These are phyloP conservation scores for Steinernema carpocapsae DNA, from an alignment of 2,888 invertebrate genomes.

Conservation along the genomic window DNA sequence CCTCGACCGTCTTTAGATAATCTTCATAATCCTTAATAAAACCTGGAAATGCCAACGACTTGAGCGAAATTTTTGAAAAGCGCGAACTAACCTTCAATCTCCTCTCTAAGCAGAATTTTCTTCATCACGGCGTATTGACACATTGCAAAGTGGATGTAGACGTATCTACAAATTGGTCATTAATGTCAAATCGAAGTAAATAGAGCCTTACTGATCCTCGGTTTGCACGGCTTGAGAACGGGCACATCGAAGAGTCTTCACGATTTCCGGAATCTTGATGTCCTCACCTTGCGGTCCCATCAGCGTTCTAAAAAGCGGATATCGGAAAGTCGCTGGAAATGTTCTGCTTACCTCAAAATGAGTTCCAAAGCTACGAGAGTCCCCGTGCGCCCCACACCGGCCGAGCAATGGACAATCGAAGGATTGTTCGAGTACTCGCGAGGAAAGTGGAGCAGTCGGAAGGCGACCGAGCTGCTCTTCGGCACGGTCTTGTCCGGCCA, in stretches of 20 bases:
- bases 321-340: not conserved
- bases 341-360: constrained; percentile 35
- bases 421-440: constrained; percentile 6
- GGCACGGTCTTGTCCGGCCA: constrained; percentile 45
- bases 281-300: constrained; percentile 13
- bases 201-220: constrained; percentile 39
- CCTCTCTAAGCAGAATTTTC: not conserved
- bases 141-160: constrained; percentile 35
- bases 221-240: constrained; percentile 42
- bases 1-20: not conserved
- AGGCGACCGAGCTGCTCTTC: constrained; percentile 41
- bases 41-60: too few species aligned
- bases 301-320: constrained; percentile 27
- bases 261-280: constrained; percentile 24
- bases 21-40: constrained; percentile 3
- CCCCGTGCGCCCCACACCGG: constrained; percentile 44
- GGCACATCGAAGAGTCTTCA: constrained; percentile 38
- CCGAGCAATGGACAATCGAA: constrained; percentile 43
- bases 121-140: constrained; percentile 34
- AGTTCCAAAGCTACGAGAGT: constrained; percentile 41
- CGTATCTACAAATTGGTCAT: constrained; percentile 1
- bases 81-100: not conserved
- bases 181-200: not conserved
- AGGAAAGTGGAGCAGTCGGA: constrained; percentile 42
- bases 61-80: too few species aligned